Conservation (phyloP, 2,797 vertebrate genomes). For the Aplochiton taeniatus region DNA sequence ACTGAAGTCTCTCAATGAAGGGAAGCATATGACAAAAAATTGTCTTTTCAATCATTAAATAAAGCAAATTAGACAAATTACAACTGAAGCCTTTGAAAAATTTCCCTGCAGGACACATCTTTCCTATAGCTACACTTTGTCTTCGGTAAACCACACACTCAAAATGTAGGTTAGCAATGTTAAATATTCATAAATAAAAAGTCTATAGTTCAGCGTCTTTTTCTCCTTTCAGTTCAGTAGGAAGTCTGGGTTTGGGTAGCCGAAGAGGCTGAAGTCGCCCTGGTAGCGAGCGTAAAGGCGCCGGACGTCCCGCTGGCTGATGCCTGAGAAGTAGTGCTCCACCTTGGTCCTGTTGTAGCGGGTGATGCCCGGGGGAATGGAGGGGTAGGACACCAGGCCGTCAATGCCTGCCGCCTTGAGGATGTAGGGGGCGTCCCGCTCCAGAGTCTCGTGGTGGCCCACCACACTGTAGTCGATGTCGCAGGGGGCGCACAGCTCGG, state of each 20-base stretch:
- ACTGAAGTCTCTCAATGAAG: too few relatives aligned
- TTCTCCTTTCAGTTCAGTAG: conserved; percentile 78
- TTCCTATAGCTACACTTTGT: conserved; percentile 13
- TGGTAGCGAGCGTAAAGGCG: conserved; percentile 87
- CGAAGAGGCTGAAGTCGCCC: conserved; percentile 93
- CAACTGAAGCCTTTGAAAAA: too few relatives aligned
- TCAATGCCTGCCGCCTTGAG: conserved; percentile 86
- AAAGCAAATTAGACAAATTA: too few relatives aligned
- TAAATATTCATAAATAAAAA: conserved; percentile 1
- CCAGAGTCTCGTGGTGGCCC: conserved; percentile 95
- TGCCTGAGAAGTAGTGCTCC: conserved; percentile 87
- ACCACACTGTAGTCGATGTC: conserved; percentile 88
- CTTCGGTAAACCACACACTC: conserved; percentile 18
- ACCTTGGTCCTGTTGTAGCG: conserved; percentile 94
- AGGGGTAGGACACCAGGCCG: conserved; percentile 88
- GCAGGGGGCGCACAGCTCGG: conserved; percentile 92
- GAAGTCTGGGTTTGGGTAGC: conserved; percentile 89
- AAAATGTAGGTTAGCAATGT: conserved; percentile 10
- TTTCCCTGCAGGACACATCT: too few relatives aligned
- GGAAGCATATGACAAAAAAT: too few relatives aligned
- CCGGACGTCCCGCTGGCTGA: conserved; percentile 87
- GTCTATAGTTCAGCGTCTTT: conserved; percentile 2
- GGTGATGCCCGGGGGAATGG: conserved; percentile 94
- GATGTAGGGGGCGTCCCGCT: conserved; percentile 89
- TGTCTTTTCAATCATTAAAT: too few relatives aligned